These are phyloP conservation scores for Sinohyriopsis cumingii DNA, from an alignment of 2,888 invertebrate genomes.

Conservation along the genomic window DNA sequence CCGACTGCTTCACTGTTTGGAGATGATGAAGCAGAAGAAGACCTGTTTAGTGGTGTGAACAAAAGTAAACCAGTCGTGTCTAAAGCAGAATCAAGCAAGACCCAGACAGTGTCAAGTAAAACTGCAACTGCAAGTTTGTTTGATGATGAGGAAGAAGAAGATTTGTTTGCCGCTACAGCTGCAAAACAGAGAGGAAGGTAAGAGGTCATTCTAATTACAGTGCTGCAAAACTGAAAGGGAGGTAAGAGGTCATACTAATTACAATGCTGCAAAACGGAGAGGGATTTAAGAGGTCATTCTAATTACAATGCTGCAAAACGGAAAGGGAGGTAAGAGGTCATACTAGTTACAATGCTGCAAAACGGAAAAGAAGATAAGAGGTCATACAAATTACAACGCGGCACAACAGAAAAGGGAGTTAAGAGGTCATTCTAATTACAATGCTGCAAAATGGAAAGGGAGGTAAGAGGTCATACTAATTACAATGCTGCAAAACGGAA, in stretches of 20 bases:
- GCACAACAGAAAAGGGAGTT: no score
- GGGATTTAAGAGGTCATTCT: no score
- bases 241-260: slow-evolving; percentile 6
- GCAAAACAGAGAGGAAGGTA: slow-evolving; percentile 37
- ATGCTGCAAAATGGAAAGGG: slow-evolving; percentile 35
- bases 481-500: no score
- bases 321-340: no score
- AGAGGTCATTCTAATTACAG: neutral
- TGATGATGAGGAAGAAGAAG: slow-evolving; percentile 41
- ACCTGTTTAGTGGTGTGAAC: slow-evolving; percentile 31
- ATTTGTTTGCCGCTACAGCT: slow-evolving; percentile 47
- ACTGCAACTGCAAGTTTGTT: slow-evolving; percentile 8
- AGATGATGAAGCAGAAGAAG: slow-evolving; percentile 43
- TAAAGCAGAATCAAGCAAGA: no score
- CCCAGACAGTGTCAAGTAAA: no score
- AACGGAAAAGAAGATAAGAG: no score
- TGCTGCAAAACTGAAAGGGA: slow-evolving; percentile 34
- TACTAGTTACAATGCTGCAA: no score
- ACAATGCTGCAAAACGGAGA: no score
- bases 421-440: neutral
- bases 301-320: no score
- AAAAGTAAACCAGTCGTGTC: slow-evolving; percentile 11
- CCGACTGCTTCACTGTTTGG: slow-evolving; percentile 37
- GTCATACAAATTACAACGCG: no score
- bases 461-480: slow-evolving; percentile 8